Percentiles rank a stretch among this genome's conserved stretches.
These are phyloP conservation scores for Xyliphius kryptos DNA, from an alignment of 2,113 vertebrate species.

Conservation along the genomic window DNA sequence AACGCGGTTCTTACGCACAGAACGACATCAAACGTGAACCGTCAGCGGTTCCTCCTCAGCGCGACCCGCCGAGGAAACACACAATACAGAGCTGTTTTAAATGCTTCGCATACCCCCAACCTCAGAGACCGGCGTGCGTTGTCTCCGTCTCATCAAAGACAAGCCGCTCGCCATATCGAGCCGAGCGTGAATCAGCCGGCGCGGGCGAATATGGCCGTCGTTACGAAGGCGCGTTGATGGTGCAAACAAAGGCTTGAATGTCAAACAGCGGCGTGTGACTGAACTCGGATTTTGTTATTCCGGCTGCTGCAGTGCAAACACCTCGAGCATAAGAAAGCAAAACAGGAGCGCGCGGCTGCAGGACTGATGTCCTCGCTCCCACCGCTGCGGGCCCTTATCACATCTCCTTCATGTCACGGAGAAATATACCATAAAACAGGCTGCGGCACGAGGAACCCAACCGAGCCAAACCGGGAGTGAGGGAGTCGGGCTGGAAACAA, in stretches of 20 bases:
- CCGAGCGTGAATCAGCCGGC: background rate
- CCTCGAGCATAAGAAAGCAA: conserved; percentile 21
- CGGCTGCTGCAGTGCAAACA: conserved; percentile 28
- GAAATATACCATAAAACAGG: conserved; percentile 40
- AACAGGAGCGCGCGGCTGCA: conserved; percentile 12
- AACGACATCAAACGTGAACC: too few relatives aligned
- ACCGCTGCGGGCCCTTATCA: conserved; percentile 34
- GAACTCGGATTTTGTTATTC: conserved; percentile 12
- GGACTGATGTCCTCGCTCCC: conserved; percentile 32
- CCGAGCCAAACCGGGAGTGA: conserved; percentile 4
- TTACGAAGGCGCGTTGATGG: background rate
- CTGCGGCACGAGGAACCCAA: conserved; percentile 38
- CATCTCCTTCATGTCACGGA: conserved; percentile 41
- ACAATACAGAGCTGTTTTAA: too few relatives aligned
- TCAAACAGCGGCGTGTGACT: conserved; percentile 11
- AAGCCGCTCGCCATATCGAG: conserved; percentile 3
- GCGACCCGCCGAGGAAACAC: too few relatives aligned
- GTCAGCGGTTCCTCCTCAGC: too few relatives aligned
- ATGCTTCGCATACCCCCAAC: too few relatives aligned
- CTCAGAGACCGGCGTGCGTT: background rate
- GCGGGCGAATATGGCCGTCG: background rate
- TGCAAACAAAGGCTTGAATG: conserved; percentile 4
- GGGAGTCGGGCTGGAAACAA: too few relatives aligned
- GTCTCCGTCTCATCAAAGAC: conserved; percentile 25
- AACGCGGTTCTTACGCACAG: too few relatives aligned